These are phyloP conservation scores for Astropecten irregularis DNA, from an alignment of 53 echinoderm and acorn worm species.

Conservation along the genomic window DNA sequence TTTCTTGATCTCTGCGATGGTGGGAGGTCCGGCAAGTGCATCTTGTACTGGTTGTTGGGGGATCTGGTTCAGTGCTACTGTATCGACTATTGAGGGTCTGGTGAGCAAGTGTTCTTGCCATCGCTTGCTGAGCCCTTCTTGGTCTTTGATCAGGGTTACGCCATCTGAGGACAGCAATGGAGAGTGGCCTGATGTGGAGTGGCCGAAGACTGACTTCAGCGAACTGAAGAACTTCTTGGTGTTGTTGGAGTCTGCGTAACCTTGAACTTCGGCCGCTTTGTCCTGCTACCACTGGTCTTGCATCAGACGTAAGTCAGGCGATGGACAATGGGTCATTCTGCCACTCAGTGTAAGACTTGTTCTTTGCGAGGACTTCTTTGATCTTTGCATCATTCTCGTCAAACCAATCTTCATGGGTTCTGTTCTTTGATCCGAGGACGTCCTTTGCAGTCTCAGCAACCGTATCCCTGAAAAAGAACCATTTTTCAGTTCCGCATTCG, in stretches of 20 bases:
- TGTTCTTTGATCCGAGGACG: too few relatives aligned
- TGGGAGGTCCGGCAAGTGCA: background rate
- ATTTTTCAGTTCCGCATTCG: too few relatives aligned
- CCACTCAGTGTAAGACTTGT: too few relatives aligned
- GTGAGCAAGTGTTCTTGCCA: constrained; percentile 9
- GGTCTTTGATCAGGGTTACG: too few relatives aligned
- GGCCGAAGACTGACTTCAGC: background rate
- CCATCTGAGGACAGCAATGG: too few relatives aligned
- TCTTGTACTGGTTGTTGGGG: background rate
- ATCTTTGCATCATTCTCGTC: too few relatives aligned
- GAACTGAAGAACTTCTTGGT: background rate
- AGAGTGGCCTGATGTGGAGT: too few relatives aligned
- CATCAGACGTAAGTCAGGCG: background rate
- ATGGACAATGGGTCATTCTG: background rate
- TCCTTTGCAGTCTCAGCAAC: too few relatives aligned
- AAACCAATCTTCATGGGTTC: too few relatives aligned
- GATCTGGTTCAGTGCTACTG: background rate
- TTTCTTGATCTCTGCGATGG: background rate
- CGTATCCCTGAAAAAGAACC: too few relatives aligned
- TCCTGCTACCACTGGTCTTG: constrained; percentile 37
- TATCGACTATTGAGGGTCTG: background rate
- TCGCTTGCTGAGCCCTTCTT: too few relatives aligned
- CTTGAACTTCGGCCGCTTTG: background rate
- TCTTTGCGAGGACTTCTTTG: too few relatives aligned
- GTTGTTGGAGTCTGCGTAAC: constrained; percentile 4